Percentiles rank a stretch among this genome's conserved stretches.
These are phyloP conservation scores for Amphiprion percula DNA, from an alignment of 2,113 vertebrate species.

Conservation along the genomic window DNA sequence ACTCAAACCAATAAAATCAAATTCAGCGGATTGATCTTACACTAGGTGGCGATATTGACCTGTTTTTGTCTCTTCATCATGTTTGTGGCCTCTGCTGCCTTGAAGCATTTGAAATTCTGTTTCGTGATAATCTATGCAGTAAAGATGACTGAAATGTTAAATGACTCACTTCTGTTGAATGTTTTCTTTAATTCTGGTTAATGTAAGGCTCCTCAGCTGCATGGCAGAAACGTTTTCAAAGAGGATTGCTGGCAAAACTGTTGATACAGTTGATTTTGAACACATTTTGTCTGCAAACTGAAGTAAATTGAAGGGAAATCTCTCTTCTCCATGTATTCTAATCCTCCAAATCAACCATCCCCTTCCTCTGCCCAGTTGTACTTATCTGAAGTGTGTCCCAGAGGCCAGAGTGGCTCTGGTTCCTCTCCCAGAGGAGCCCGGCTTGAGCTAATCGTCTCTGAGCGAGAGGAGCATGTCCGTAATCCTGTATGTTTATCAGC, in stretches of 20 bases:
- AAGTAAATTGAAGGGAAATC: constrained; percentile 36
- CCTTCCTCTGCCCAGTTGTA: constrained; percentile 54
- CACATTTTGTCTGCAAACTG: not conserved
- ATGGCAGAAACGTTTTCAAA: not conserved
- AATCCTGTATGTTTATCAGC: constrained; percentile 81
- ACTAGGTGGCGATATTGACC: constrained; percentile 57
- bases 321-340: constrained; percentile 44
- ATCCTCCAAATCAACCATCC: constrained; percentile 59
- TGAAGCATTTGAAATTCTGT: not conserved
- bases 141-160: not conserved
- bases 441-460: constrained; percentile 70
- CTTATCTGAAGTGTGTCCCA: constrained; percentile 74
- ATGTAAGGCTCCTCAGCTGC: not conserved
- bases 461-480: constrained; percentile 63
- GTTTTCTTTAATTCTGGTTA: not conserved
- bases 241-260: not conserved
- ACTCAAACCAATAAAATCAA: not conserved
- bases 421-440: constrained; percentile 67
- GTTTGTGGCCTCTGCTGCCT: not conserved
- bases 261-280: constrained; percentile 1
- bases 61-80: not conserved
- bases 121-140: not conserved
- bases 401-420: constrained; percentile 71
- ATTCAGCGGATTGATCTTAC: constrained; percentile 21
- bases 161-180: not conserved